Conservation (phyloP, 64 coral and sea anemone species). For the Dendronephthya gigantea region DNA sequence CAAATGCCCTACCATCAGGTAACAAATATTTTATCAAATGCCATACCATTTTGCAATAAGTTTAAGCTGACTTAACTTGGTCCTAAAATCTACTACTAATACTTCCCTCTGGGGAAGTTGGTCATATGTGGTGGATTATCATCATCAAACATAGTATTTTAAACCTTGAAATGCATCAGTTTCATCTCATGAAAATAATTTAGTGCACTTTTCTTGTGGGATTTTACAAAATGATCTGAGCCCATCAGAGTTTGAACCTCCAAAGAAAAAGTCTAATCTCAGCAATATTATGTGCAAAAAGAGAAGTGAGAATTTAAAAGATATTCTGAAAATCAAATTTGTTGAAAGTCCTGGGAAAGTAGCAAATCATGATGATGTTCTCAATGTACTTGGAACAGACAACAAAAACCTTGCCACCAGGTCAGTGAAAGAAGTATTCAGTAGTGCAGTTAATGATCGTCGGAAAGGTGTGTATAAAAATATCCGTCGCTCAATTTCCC, state of each 20-base stretch:
- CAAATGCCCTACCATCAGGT: no score
- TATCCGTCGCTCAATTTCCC: neutral
- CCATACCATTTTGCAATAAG: no score
- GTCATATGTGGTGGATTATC: no score
- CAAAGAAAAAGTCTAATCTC: neutral
- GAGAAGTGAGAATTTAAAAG: neutral
- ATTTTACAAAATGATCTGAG: neutral
- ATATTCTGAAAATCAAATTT: neutral
- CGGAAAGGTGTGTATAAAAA: neutral
- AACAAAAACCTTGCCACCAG: constrained; percentile 8
- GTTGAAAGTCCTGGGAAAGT: constrained; percentile 1
- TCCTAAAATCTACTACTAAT: no score
- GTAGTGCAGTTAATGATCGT: neutral
- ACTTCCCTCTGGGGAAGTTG: no score
- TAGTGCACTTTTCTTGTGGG: neutral
- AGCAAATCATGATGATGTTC: neutral
- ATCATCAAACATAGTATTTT: no score
- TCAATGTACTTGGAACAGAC: neutral
- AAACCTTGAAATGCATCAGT: no score
- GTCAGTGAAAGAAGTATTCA: neutral
- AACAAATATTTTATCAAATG: no score
- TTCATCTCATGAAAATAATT: no score
- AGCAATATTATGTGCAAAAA: neutral
- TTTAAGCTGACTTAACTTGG: no score
- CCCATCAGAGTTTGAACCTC: neutral